Evolutionary conservation across 1,140 invertebrate species (phyloP), one percentile per base, ranked within the genome.

Genomic region (Listronotus bonariensis): DNA sequence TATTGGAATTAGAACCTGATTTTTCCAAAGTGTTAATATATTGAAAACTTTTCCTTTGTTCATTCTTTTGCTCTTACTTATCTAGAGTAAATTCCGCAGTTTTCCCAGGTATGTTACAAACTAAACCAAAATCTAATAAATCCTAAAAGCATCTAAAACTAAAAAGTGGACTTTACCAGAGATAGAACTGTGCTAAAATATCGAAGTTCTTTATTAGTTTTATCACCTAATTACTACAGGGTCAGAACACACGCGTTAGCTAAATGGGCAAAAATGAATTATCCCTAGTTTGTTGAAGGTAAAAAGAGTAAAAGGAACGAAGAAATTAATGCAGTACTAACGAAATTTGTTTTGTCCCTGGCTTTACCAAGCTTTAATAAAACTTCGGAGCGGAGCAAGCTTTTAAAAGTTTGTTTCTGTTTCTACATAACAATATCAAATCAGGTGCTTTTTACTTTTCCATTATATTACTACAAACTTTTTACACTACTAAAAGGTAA

Each of bases 221-320:
- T 38, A 58, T 58, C 56, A 58, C 14, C 43, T 48, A 58, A 58
- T 58, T 58, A 46, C 56, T 11, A 58, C 31, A 36, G 26, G 42
- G 41, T 42, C 53, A 55, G 53, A 55, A 55, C 53, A 55, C 34
- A 55, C 53, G 40, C 38, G 14, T 12, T 34, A 55, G 40, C 53
- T 48, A 58, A 58, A 58, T 48, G 15, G 45, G 56, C 56, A 9
- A 48, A 58, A 58, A 48, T 58, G 56, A 48, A 58, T 46, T 58
- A 48, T 48, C 56, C 41, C 46, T 43, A 48, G 15, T 58, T 38
- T 48, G 54, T 31, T 43, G 6, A 4, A 31, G 18, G n/a, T 14
- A 51, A 32, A 32, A 51, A 51, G 31, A 26, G 18, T 51, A 36
- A 51, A 51, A 26, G 48, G 9, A 51, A 11, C 8, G n/a, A 6